phyloP scores from a whole-genome alignment of 2,888 invertebrate genomes.

The Furcula furcula region DNA sequence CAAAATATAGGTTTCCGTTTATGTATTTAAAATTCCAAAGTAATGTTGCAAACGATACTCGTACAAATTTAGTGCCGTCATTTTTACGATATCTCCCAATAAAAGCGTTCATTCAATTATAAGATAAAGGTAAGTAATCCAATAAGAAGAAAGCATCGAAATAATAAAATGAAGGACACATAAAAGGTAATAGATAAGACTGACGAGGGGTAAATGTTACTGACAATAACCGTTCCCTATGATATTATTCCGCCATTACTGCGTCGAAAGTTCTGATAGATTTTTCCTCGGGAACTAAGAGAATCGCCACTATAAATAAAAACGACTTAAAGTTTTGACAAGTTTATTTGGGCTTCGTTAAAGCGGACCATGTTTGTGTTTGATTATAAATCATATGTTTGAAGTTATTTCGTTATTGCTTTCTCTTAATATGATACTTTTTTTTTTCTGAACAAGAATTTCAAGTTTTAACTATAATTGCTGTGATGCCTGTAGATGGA shows the following conservation, averaged over 20 bases:
- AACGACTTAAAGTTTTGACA: background rate
- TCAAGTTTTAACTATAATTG: no score
- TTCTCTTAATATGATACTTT: no score
- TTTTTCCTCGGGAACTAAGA: background rate
- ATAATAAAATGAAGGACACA: background rate
- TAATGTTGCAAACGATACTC: no score
- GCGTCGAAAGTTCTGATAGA: background rate
- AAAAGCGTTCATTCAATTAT: constrained; percentile 1
- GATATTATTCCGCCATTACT: background rate
- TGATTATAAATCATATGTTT: no score
- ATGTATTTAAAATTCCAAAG: no score
- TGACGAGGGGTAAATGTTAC: background rate
- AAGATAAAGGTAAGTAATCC: constrained; percentile 1
- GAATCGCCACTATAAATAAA: background rate
- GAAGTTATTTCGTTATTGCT: no score
- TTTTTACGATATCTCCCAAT: constrained; percentile 1
- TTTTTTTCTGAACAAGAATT: no score
- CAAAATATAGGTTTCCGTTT: no score
- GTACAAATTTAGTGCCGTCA: no score
- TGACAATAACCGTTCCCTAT: background rate
- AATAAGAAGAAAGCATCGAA: background rate
- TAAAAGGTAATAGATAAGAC: background rate
- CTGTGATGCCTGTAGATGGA: no score
- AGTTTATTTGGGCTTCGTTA: no score
- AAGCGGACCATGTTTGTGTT: no score